phyloP scores from a whole-genome alignment of 2,797 vertebrate genomes.

The Phaenicophaeus curvirostris region DNA sequence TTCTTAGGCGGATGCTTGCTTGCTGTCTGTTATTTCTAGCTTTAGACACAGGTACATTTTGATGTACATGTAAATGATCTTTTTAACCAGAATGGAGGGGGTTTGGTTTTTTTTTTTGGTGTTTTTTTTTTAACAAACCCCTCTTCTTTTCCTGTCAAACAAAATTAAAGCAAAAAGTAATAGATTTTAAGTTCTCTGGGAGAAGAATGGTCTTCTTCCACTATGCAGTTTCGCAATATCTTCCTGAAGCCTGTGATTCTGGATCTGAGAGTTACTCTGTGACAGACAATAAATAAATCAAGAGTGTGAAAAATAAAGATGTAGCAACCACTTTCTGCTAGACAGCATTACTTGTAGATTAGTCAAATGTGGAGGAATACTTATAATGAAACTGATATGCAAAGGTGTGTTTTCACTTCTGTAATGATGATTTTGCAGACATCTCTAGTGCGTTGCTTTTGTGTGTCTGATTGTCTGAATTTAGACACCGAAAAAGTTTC shows the following conservation, averaged over 20 bases:
- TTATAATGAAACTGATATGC: neutral
- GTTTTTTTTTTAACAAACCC: fast-evolving
- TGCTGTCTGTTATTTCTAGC: neutral
- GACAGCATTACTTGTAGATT: neutral
- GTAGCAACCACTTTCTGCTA: neutral
- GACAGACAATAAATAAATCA: neutral
- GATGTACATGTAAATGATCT: neutral
- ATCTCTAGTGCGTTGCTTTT: neutral
- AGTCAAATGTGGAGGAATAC: neutral
- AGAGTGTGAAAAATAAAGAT: neutral
- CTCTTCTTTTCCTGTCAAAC: neutral
- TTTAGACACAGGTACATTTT: neutral
- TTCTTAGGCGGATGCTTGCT: neutral
- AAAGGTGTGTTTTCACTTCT: neutral
- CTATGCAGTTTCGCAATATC: neutral
- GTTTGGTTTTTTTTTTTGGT: neutral
- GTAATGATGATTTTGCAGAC: neutral
- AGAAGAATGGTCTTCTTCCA: neutral
- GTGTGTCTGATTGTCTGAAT: neutral
- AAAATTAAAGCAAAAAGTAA: neutral
- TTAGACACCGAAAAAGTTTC: neutral
- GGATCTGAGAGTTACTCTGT: neutral
- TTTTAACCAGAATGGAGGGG: neutral
- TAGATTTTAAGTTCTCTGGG: neutral
- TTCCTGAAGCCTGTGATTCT: neutral